phyloP scores from a whole-genome alignment of 2,888 invertebrate species.

The Drosophila longiperda region DNA sequence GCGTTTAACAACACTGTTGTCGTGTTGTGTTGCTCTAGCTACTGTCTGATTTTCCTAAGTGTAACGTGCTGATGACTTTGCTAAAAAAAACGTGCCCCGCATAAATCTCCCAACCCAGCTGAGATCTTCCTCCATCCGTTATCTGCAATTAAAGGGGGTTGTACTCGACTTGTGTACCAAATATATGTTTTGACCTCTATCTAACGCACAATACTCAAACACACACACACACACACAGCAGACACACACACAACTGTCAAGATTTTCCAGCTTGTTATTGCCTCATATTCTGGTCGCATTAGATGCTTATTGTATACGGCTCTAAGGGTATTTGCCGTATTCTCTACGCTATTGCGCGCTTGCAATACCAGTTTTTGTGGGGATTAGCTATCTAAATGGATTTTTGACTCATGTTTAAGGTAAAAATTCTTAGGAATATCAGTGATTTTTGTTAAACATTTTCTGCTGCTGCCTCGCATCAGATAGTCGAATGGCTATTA shows the following conservation, averaged over 20 bases:
- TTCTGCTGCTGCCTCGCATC: not conserved
- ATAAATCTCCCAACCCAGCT: constrained; percentile 52
- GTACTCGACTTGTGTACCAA: constrained; percentile 8
- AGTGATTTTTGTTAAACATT: not conserved
- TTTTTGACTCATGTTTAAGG: not conserved
- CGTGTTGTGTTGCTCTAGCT: constrained; percentile 25
- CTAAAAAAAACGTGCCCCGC: constrained; percentile 71
- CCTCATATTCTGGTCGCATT: constrained; percentile 50
- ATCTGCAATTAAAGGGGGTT: not conserved
- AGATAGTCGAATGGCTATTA: not conserved
- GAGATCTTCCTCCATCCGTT: no score
- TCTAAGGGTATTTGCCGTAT: constrained; percentile 25
- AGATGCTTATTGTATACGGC: constrained; percentile 36
- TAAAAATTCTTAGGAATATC: not conserved
- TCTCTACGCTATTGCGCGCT: constrained; percentile 19
- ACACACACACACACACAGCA: constrained; percentile 10
- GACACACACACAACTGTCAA: constrained; percentile 25
- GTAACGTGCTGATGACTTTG: constrained; percentile 70
- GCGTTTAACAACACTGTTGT: constrained; percentile 61
- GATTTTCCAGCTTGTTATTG: constrained; percentile 62
- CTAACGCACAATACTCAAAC: constrained; percentile 26
- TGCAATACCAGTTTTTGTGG: not conserved
- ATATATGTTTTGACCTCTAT: constrained; percentile 31
- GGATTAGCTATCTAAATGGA: constrained; percentile 17
- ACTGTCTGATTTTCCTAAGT: constrained; percentile 44